Evolutionary conservation across 53 echinoderm and acorn worm genomes (phyloP), one percentile per base, ranked within the genome.

Genomic region (Echinometra lucunter): DNA sequence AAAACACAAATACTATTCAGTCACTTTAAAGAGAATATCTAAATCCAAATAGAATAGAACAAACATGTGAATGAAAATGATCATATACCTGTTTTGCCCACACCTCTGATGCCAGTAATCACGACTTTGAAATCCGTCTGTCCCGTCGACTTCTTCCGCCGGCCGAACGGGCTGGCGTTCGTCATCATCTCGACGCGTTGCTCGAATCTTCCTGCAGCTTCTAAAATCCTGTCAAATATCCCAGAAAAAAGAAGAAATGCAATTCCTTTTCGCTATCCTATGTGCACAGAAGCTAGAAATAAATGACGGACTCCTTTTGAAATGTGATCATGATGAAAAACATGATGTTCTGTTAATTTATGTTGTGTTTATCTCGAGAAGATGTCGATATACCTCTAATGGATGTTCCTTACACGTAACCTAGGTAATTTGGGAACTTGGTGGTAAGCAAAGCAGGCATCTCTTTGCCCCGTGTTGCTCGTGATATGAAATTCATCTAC

Each of bases 1-100:
- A n/a, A n/a, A n/a, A n/a, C n/a, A n/a, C n/a, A n/a, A n/a, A n/a
- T n/a, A n/a, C n/a, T n/a, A n/a, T n/a, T n/a, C n/a, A n/a, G n/a
- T n/a, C n/a, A n/a, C n/a, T n/a, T n/a, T n/a, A n/a, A n/a, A n/a
- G n/a, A n/a, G n/a, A n/a, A n/a, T n/a, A n/a, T n/a, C n/a, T n/a
- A n/a, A n/a, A n/a, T n/a, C n/a, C n/a, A n/a, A n/a, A n/a, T n/a
- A n/a, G n/a, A n/a, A n/a, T n/a, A n/a, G n/a, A n/a, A n/a, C n/a
- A 15, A 25, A 81, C 23, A 23, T 23, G 8, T 53, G 56, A 28
- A 88, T 4, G 10, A 1, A 56, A 83, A 30, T 78, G 23, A 18
- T 95, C 98, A 93, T 85, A 97, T 89, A 97, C 98, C 98, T 66
- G 97, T 98, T 94, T 98, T 98, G 4, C 98, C 98, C 13, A 98